These are phyloP conservation scores for Trissonchulus sp. DNA, from an alignment of 2,888 invertebrate species.

Conservation along the genomic window DNA sequence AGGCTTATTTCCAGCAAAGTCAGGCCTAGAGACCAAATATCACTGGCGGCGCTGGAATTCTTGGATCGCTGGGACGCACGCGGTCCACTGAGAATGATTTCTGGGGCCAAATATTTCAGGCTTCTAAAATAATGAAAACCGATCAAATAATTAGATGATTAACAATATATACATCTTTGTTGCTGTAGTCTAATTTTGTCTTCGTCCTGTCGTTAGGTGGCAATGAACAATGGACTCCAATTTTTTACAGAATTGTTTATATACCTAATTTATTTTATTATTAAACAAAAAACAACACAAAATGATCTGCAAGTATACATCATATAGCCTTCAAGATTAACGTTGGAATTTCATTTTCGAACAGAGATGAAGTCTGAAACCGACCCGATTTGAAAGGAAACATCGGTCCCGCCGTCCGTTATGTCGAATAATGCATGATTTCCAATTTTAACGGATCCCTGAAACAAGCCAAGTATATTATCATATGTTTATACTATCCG, in stretches of 20 bases:
- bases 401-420: constrained; percentile 76
- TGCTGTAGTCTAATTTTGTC: too few relatives aligned
- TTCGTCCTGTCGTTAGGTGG: too few relatives aligned
- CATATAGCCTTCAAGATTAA: too few relatives aligned
- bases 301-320: too few relatives aligned
- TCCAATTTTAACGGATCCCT: constrained; percentile 68
- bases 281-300: neutral
- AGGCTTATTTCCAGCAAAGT: constrained; percentile 73
- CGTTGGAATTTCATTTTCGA: too few relatives aligned
- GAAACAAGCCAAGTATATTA: too few relatives aligned
- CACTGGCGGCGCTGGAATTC: constrained; percentile 66
- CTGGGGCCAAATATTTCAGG: constrained; percentile 30
- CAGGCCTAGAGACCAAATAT: constrained; percentile 91
- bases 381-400: constrained; percentile 71
- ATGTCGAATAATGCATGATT: constrained; percentile 89
- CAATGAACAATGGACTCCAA: constrained; percentile 26
- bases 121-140: constrained; percentile 21
- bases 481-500: too few relatives aligned
- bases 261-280: neutral
- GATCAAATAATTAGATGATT: constrained; percentile 19
- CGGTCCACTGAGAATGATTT: constrained; percentile 19
- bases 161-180: too few relatives aligned
- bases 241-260: neutral
- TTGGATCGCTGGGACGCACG: constrained; percentile 31
- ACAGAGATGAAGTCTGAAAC: too few relatives aligned